Percentiles rank a stretch among this genome's conserved stretches.
Conservation (phyloP, 2,113 vertebrate genomes). For the Ophthalmolycus amberensis region DNA sequence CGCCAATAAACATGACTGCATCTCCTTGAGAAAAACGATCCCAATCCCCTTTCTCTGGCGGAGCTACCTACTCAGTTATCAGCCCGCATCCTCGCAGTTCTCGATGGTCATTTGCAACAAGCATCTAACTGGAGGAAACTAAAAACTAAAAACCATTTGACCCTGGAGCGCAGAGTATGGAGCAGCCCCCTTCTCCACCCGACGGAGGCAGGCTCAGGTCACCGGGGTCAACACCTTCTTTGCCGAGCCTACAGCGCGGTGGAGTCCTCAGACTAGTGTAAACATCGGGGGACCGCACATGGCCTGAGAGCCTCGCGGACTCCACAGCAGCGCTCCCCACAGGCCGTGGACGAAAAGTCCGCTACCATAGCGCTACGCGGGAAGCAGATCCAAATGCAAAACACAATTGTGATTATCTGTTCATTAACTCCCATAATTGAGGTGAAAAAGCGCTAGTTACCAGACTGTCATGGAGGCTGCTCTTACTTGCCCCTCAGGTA, state of each 20-base stretch:
- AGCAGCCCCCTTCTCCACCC: slow-evolving; percentile 56
- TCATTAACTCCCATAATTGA: slow-evolving; percentile 73
- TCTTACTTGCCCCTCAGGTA: slow-evolving; percentile 46
- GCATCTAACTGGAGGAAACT: slow-evolving; percentile 79
- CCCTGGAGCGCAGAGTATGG: slow-evolving; percentile 73
- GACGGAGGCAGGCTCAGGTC: slow-evolving; percentile 69
- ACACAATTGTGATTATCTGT: slow-evolving; percentile 55
- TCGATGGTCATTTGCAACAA: slow-evolving; percentile 71
- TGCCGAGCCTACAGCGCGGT: slow-evolving; percentile 69
- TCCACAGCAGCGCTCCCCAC: slow-evolving; percentile 49
- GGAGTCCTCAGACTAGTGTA: slow-evolving; percentile 50
- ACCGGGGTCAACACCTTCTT: slow-evolving; percentile 77
- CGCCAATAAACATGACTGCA: not conserved
- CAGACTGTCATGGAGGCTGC: slow-evolving; percentile 12
- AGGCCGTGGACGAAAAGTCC: slow-evolving; percentile 12
- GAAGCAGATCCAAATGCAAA: slow-evolving; percentile 50
- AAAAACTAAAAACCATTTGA: slow-evolving; percentile 78
- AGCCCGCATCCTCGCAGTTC: slow-evolving; percentile 28
- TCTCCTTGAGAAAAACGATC: slow-evolving; percentile 37
- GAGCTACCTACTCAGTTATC: slow-evolving; percentile 21
- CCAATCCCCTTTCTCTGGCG: slow-evolving; percentile 12
- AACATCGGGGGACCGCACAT: slow-evolving; percentile 57
- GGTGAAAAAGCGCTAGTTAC: slow-evolving; percentile 45
- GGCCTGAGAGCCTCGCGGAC: slow-evolving; percentile 64
- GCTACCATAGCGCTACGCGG: slow-evolving; percentile 17